phyloP scores from a whole-genome alignment of 2,797 vertebrate genomes.

The Sebastes matsubarae region DNA sequence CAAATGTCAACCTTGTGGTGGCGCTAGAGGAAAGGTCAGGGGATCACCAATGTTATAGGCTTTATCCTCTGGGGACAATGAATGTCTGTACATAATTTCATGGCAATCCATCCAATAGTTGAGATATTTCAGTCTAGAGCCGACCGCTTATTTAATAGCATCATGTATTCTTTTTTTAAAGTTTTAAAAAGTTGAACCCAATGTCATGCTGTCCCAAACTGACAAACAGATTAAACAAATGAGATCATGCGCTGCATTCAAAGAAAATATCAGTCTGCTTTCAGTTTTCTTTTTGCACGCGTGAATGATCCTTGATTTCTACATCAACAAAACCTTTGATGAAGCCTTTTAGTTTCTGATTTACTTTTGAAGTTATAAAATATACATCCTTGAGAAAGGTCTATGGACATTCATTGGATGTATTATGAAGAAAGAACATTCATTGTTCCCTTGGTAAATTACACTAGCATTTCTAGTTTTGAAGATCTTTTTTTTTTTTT shows the following conservation, averaged over 20 bases:
- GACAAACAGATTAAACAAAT: neutral
- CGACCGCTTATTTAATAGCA: neutral
- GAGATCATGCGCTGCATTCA: neutral
- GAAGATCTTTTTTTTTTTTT: neutral
- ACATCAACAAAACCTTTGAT: neutral
- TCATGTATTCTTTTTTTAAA: neutral
- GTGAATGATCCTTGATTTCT: constrained; percentile 3
- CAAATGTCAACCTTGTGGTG: too few relatives aligned
- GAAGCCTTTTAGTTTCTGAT: neutral
- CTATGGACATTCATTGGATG: neutral
- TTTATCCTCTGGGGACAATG: neutral
- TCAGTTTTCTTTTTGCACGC: neutral
- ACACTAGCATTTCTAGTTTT: neutral
- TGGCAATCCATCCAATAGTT: neutral
- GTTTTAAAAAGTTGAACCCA: neutral
- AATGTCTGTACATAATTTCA: neutral
- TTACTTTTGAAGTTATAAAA: neutral
- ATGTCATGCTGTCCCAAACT: neutral
- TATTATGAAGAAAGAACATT: neutral
- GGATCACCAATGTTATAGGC: neutral
- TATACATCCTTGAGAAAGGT: neutral
- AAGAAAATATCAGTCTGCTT: neutral
- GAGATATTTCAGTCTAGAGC: neutral
- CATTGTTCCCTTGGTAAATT: neutral
- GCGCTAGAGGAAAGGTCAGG: too few relatives aligned